Evolutionary conservation across 2,888 invertebrate genomes (phyloP), one percentile per base, ranked within the genome.

Genomic region (Chymomyza procnemis): DNA sequence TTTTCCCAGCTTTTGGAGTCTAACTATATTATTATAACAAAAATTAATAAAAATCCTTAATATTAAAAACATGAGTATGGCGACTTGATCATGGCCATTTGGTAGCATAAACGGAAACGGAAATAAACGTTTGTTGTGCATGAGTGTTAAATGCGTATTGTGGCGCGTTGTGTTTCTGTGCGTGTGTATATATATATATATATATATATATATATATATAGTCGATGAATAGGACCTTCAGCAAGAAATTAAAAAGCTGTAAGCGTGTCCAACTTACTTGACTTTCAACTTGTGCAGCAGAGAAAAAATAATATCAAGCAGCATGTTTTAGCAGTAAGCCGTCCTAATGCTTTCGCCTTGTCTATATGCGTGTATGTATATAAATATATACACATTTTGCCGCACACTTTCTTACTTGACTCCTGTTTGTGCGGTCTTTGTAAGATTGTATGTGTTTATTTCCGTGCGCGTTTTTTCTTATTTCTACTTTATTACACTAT

Each of bases 251-350:
- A 71, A 18, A 72, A 79, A 81, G 68, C 82, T 70, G 63, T 77
- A 68, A 71, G 77, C 75, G 71, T 72, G 75, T 70, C 73, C 77
- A 81, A 84, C 81, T 79, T 67, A 72, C 79, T 69, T 73, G 74
- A 74, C 73, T 85, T 80, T 71, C 73, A 71, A 73, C 79, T 73
- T 79, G 63, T 66, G 67, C 67, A 66, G 64, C 50, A 58, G 12
- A 19, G 41, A 47, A 41, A 48, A 63, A 63, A 58, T 21, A 57
- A 18, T 52, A 50, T 26, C 12, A 62, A 19, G 63, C 60, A 64
- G 47, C 74, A 60, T 61, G 68, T 58, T 67, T n/a, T 52, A 62
- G 65, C 46, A 54, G 59, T 52, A 58, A 65, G 60, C 64, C 66
- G 68, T 69, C 67, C 73, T 65, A 58, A 64, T 55, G 48, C 41